Conservation (phyloP, 1,140 invertebrate genomes). For the Magallana angulata region DNA sequence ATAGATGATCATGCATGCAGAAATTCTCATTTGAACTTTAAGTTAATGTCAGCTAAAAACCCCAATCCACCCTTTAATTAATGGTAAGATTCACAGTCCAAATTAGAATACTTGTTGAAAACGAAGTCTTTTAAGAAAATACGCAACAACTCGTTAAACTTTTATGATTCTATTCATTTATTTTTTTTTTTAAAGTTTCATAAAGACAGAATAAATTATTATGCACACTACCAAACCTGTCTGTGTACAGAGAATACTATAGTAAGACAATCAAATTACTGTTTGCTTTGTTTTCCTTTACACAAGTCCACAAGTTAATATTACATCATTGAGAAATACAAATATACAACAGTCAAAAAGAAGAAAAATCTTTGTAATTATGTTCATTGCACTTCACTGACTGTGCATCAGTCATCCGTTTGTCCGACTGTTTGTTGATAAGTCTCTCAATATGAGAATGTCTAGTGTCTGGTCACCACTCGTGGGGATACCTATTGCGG, state of each 20-base stretch:
- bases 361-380: too few relatives aligned
- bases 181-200: too few relatives aligned
- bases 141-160: too few relatives aligned
- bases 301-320: not conserved
- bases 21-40: too few relatives aligned
- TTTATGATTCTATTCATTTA: too few relatives aligned
- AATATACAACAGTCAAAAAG: not conserved
- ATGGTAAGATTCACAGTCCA: too few relatives aligned
- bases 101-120: too few relatives aligned
- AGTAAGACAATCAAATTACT: not conserved
- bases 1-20: too few relatives aligned
- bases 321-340: not conserved
- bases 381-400: conserved; percentile 14
- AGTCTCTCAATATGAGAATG: conserved; percentile 24
- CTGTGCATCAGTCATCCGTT: not conserved
- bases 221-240: not conserved
- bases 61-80: too few relatives aligned
- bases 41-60: too few relatives aligned
- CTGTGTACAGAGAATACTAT: not conserved
- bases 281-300: not conserved
- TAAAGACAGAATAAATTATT: not conserved
- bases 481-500: not conserved
- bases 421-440: not conserved
- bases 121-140: too few relatives aligned
- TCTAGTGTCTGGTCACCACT: not conserved